Evolutionary conservation across 2,113 vertebrate genomes (phyloP), one percentile per base, ranked within the genome.

Genomic region (Gyps fulvus): DNA sequence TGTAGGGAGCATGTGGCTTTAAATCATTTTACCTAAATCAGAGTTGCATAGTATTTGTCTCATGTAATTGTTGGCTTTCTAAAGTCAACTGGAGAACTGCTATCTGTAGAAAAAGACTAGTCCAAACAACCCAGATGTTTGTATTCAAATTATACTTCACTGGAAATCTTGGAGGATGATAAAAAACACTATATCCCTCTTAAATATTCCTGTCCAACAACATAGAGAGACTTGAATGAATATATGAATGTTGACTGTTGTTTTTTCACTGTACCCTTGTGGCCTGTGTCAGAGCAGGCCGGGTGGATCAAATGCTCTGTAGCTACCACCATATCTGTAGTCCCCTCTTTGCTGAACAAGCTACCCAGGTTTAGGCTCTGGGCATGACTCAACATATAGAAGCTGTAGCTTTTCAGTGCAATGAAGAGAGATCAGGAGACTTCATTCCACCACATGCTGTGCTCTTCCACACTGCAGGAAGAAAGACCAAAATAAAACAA

Each of bases 61-160:
- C 81, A 79, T 89, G 65, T 65, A 85, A 87, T 85, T 84, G 18
- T 45, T 97, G 81, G 89, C 89, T 92, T 95, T 66, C 6, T 69
- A 42, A 91, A 87, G n/a, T 62, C 77, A 82, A 31, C 40, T n/a
- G 61, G 65, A 87, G 72, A 95, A 26, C 31, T 69, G 27, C 40
- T 95, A 47, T 78, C 72, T 67, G 31, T 89, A 85, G 43, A 72
- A 84, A 85, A 92, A 78, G 29, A 38, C 83, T 76, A 90, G 43
- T 92, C 47, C 69, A 78, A 95, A 63, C 43, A 83, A 89, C 38
- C 63, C 47, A 91, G 55, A 78, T 89, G 19, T 63, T 93, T 92
- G 17, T 84, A 76, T 81, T 89, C 63, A 92, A 81, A n/a, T 71
- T 47, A 40, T 62, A 27, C 23, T 78, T 89, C 63, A 38, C 34